Evolutionary conservation across 2,888 invertebrate genomes (phyloP), one percentile per base, ranked within the genome.

Genomic region (Acanthosepion pharaonis): DNA sequence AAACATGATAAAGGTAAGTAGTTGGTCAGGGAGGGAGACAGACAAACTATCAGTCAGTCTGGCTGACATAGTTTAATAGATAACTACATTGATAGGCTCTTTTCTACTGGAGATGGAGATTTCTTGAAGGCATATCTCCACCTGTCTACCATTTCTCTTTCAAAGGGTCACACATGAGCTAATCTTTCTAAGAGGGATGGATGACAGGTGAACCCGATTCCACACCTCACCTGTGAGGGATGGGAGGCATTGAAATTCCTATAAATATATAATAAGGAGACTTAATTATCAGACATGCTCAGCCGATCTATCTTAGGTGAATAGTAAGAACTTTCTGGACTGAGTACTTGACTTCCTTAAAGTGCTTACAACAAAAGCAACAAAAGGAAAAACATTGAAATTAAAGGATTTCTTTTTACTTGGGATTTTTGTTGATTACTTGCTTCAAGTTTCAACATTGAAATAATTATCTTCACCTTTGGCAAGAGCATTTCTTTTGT

Each of bases 151-250:
- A n/a, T n/a, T 78, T 33, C 78, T 78, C 78, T 78, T 78, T 78
- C 78, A 78, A n/a, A 33, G 78, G 78, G 78, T 78, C 78, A 78
- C 78, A 78, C 78, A 78, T 78, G 78, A 78, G 78, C 78, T 78
- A 78, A 78, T 78, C 78, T 33, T 11, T 78, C 33, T 78, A 78
- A 78, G 78, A 78, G 78, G 78, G 78, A 78, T 78, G 78, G n/a
- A 78, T 78, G 78, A 78, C 78, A 78, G 78, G 78, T 78, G 78
- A 78, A 78, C 78, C 78, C 33, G 78, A 78, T 78, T 78, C 33
- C 33, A n/a, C 78, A 78, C 78, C n/a, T 78, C 78, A 78, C 78
- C 78, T 78, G n/a, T 3, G 15, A 0, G n/a, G n/a, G 78, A 2
- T 15, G 15, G n/a, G 8, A 25, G 64, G n/a, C 78, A 78, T 9